Evolutionary conservation across 2,797 vertebrate genomes (phyloP).

Genomic region (Paramormyrops hopkinsi): DNA sequence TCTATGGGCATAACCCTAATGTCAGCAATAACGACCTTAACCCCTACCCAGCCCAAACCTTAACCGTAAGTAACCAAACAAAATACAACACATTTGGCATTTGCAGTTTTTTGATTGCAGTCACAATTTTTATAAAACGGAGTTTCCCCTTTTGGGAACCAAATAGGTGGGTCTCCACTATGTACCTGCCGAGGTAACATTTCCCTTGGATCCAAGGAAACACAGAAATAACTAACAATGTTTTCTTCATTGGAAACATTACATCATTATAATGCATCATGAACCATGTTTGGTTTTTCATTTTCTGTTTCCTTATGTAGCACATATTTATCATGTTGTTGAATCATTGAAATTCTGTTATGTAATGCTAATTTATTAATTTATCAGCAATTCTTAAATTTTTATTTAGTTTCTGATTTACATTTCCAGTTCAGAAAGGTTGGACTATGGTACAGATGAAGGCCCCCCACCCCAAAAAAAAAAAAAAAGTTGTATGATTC

Average conservation of each 20-base stretch:
- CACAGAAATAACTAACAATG: background rate
- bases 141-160: background rate
- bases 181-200: background rate
- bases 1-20: background rate
- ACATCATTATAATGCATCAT: background rate
- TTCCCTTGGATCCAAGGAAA: background rate
- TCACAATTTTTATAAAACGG: background rate
- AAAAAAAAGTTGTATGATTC: background rate
- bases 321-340: background rate
- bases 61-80: background rate
- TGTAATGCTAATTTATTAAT: background rate
- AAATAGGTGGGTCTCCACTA: background rate
- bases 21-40: background rate
- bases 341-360: background rate
- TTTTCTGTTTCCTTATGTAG: background rate
- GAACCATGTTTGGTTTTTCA: background rate
- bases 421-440: background rate
- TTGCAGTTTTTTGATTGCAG: background rate
- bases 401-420: background rate
- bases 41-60: background rate
- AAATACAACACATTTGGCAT: background rate
- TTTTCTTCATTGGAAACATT: background rate
- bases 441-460: background rate
- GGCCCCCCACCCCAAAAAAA: background rate
- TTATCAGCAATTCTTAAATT: background rate